These are phyloP conservation scores for Parnassius glacialis DNA, from an alignment of 2,888 invertebrate species.

Conservation along the genomic window DNA sequence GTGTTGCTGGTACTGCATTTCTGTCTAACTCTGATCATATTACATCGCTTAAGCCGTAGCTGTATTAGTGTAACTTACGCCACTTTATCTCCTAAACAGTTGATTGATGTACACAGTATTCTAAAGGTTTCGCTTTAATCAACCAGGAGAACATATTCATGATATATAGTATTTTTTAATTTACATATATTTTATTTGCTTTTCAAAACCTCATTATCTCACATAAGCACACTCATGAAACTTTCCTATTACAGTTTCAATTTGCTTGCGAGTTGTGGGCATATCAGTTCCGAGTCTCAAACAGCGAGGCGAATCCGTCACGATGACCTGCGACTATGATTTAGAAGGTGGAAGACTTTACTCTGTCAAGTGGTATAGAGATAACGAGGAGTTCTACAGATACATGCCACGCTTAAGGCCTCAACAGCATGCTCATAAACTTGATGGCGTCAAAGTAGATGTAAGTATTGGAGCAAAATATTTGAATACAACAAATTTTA, in stretches of 20 bases:
- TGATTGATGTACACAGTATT: too few relatives aligned
- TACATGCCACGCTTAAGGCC: conserved; percentile 83
- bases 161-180: too few relatives aligned
- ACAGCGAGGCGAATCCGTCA: conserved; percentile 80
- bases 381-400: conserved; percentile 84
- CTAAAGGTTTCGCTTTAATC: too few relatives aligned
- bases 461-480: conserved; percentile 60
- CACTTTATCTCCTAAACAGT: too few relatives aligned
- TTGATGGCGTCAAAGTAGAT: conserved; percentile 83
- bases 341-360: conserved; percentile 83
- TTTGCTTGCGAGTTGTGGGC: conserved; percentile 69
- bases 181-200: neutral
- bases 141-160: too few relatives aligned
- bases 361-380: conserved; percentile 85
- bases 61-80: too few relatives aligned
- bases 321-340: conserved; percentile 81
- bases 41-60: too few relatives aligned
- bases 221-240: conserved; percentile 21
- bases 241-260: conserved; percentile 47
- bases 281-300: conserved; percentile 80
- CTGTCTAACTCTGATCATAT: too few relatives aligned
- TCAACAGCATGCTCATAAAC: conserved; percentile 81
- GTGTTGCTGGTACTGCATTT: too few relatives aligned
- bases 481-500: too few relatives aligned
- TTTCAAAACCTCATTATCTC: conserved; percentile 18